Base-by-base conservation (phyloP, 2,888 invertebrate genomes). In the Dryocosmus kuriphilus region DNA sequence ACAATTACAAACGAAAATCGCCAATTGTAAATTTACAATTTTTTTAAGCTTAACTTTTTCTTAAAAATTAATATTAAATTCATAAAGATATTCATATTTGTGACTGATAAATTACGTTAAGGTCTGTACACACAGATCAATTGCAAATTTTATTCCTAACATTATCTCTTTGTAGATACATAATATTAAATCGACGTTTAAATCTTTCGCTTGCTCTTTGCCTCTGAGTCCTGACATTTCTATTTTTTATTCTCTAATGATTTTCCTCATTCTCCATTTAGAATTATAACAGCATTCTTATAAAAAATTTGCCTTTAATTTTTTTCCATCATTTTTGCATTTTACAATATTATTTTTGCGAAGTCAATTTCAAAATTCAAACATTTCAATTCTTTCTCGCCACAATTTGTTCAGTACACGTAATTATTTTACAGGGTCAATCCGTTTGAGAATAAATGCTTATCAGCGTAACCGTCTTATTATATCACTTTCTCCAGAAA, bases 61-160 rank as follows among this genome's bases (percentile, higher is more conserved):
- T 7, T 38, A 1, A 38, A 14, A 14, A 38, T 38, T 14, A 38
- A 14, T 51, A 51, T 1, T 51, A n/a, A n/a, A n/a, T n/a, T 51
- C 7, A 11, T n/a, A 51, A 51, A 51, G n/a, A 7, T 51, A 8
- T 51, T 46, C 46, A 46, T 14, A 32, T 32, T 32, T 32, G 5
- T 32, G 32, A 32, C 32, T 0, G n/a, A n/a, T n/a, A n/a, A n/a
- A n/a, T n/a, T n/a, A n/a, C 0, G 38, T 46, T 27, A 67, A 67
- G 41, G 65, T 14, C 63, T 63, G 7, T 4, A 32, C 19, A 24
- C 41, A 8, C 24, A 41, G 41, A 67, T 67, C 41, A 27, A 65
- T 67, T 46, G 14, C 16, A 41, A 38, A 46, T 41, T 67, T 65
- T 65, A 11, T 65, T 46, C 22, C 41, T 67, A 46, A 67, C 24